phyloP scores from a whole-genome alignment of 2,888 invertebrate species.

The Cordylochernes scorpioides region DNA sequence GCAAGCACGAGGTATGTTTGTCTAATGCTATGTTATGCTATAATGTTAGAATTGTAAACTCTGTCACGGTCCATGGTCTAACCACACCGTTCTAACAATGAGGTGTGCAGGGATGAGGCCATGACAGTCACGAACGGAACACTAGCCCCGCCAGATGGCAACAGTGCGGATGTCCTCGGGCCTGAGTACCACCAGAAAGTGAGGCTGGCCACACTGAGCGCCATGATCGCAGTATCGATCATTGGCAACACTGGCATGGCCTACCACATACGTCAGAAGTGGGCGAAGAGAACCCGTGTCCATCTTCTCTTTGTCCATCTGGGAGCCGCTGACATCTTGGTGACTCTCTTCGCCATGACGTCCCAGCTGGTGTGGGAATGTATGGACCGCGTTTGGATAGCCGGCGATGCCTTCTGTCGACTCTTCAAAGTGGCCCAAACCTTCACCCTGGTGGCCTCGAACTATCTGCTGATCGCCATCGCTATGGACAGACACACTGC shows the following conservation, averaged over 20 bases:
- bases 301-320: conserved; percentile 10
- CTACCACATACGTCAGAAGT: conserved; percentile 2
- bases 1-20: too few species aligned
- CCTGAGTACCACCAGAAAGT: conserved; percentile 8
- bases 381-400: conserved; percentile 18
- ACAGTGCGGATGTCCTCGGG: conserved; percentile 4
- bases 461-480: conserved; percentile 21
- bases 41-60: too few species aligned
- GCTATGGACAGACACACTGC: conserved; percentile 22
- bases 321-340: conserved; percentile 7
- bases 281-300: conserved; percentile 4
- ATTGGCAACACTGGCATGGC: conserved; percentile 6
- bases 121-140: too few species aligned
- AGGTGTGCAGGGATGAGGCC: too few species aligned
- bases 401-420: conserved; percentile 20
- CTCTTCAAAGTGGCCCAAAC: conserved; percentile 21
- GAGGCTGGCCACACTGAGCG: conserved; percentile 2
- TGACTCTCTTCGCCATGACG: conserved; percentile 8
- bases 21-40: too few species aligned
- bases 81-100: too few species aligned
- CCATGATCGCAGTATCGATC: conserved; percentile 6
- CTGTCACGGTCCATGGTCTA: too few species aligned
- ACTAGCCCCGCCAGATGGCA: conserved; percentile 1
- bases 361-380: conserved; percentile 21
- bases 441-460: conserved; percentile 20